Conservation (phyloP, 2,888 invertebrate species). For the Eustalomyia histrio region DNA sequence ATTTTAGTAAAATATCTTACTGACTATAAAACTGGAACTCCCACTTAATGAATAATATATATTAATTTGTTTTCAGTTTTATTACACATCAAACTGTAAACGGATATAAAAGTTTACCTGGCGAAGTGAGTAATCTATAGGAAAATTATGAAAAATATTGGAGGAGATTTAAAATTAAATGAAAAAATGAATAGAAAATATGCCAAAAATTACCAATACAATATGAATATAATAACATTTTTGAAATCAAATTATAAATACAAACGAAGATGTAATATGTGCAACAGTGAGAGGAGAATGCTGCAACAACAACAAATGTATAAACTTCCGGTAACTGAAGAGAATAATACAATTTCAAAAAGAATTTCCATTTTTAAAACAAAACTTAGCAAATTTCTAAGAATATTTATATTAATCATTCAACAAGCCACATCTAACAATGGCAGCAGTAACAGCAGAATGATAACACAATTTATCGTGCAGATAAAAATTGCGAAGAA, state of each 20-base stretch:
- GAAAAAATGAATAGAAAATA: constrained; percentile 41
- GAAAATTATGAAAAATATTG: constrained; percentile 25
- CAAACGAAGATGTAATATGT: constrained; percentile 75
- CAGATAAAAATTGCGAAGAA: background rate
- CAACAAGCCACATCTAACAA: constrained; percentile 68
- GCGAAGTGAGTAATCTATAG: background rate
- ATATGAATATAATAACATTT: constrained; percentile 71
- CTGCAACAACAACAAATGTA: background rate
- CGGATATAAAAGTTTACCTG: background rate
- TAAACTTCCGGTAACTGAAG: constrained; percentile 43
- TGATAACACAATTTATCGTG: constrained; percentile 22
- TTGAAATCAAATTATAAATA: constrained; percentile 79
- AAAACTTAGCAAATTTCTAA: constrained; percentile 43
- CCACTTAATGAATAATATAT: too few species aligned
- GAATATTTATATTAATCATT: constrained; percentile 54
- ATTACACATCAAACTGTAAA: background rate
- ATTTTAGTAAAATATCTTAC: too few species aligned
- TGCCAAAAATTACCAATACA: constrained; percentile 44
- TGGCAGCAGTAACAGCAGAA: constrained; percentile 32
- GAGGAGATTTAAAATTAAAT: constrained; percentile 21
- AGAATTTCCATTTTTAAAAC: constrained; percentile 35
- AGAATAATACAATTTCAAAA: constrained; percentile 31
- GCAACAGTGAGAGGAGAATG: constrained; percentile 31
- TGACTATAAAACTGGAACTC: too few species aligned
- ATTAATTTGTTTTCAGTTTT: constrained; percentile 1